phyloP scores from a whole-genome alignment of 2,113 vertebrate genomes.

The Benitochromis conjunctus region DNA sequence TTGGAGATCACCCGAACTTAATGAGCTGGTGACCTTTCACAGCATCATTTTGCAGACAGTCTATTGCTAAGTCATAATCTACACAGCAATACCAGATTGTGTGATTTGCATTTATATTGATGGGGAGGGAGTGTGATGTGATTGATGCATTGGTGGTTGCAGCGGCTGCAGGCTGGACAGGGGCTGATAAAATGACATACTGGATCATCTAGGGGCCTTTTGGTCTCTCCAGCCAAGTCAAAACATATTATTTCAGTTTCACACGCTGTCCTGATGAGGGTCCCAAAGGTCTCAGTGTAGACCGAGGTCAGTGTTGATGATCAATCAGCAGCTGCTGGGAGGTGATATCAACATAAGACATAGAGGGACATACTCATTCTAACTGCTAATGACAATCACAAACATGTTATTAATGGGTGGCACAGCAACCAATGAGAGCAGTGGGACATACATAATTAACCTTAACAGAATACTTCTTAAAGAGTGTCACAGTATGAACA shows the following conservation, averaged over 20 bases:
- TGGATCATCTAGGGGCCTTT: conserved; percentile 11
- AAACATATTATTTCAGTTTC: background rate
- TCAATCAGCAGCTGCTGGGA: background rate
- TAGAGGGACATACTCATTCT: background rate
- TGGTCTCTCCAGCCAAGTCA: background rate
- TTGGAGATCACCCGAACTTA: background rate
- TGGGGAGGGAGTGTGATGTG: background rate
- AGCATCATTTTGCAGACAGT: conserved; percentile 10
- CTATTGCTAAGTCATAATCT: conserved; percentile 20
- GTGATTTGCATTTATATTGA: conserved; percentile 67
- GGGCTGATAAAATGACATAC: conserved; percentile 32
- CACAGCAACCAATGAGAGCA: background rate
- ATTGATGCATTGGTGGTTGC: conserved; percentile 18
- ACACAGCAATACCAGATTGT: conserved; percentile 7
- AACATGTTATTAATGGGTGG: background rate
- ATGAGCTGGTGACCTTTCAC: conserved; percentile 47
- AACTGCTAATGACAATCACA: background rate
- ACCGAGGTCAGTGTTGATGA: background rate
- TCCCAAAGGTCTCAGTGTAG: background rate
- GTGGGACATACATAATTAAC: background rate
- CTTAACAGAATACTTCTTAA: background rate
- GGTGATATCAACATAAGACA: background rate
- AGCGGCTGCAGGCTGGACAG: background rate
- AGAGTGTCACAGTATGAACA: background rate
- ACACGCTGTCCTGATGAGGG: background rate